Evolutionary conservation across 1,140 invertebrate species (phyloP).

Genomic region (Eriocheir sinensis): DNA sequence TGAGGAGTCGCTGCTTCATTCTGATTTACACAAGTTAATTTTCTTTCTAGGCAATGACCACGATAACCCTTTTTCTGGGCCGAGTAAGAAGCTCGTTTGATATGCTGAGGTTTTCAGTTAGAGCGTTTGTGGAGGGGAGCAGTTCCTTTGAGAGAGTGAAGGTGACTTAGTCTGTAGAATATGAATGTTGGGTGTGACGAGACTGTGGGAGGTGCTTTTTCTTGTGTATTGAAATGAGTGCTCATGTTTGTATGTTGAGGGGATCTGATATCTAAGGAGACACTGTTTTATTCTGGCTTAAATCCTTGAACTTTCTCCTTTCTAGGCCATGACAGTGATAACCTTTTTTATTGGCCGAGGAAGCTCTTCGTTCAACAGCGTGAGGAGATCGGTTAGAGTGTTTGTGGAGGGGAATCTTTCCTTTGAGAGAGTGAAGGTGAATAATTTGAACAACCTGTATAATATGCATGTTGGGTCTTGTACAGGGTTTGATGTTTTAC

Average conservation of each 20-base stretch:
- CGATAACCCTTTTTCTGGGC: slow-evolving; percentile 57
- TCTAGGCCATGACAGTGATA: slow-evolving; percentile 72
- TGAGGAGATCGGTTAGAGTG: slow-evolving; percentile 69
- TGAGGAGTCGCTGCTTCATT: too few relatives aligned
- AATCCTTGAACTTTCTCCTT: slow-evolving; percentile 57
- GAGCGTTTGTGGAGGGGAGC: slow-evolving; percentile 55
- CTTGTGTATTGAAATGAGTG: too few relatives aligned
- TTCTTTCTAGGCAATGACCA: slow-evolving; percentile 67
- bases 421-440: slow-evolving; percentile 69
- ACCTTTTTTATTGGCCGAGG: slow-evolving; percentile 63
- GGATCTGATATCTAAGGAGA: too few relatives aligned
- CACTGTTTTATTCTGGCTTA: too few relatives aligned
- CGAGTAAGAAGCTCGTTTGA: slow-evolving; percentile 57
- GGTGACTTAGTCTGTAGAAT: slow-evolving; percentile 50
- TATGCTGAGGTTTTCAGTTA: slow-evolving; percentile 67
- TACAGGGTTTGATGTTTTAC: too few relatives aligned
- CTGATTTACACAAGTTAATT: too few relatives aligned
- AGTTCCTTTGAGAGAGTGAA: slow-evolving; percentile 56
- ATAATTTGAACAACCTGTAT: neutral
- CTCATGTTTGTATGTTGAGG: too few relatives aligned
- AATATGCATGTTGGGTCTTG: neutral
- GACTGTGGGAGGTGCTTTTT: too few relatives aligned
- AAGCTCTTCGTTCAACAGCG: slow-evolving; percentile 63
- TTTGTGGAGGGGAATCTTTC: slow-evolving; percentile 68
- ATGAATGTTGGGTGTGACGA: too few relatives aligned